Conservation (phyloP, 2,113 vertebrate species). For the Mesembrinibis cayennensis region DNA sequence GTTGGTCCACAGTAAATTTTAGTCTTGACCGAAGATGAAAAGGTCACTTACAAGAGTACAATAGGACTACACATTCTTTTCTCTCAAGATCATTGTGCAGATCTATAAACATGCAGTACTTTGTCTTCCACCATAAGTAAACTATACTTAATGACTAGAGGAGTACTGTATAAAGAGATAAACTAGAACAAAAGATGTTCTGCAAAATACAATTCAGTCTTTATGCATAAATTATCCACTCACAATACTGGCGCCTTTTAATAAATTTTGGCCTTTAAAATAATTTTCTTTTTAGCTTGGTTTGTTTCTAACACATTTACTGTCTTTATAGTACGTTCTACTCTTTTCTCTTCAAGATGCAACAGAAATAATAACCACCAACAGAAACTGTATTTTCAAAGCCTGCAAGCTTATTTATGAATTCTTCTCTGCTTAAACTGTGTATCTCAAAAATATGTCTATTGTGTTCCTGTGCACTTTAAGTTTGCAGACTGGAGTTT, state of each 20-base stretch:
- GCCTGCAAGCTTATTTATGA: not conserved
- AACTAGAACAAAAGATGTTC: conserved; percentile 5
- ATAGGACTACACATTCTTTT: conserved; percentile 8
- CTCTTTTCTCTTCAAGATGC: not conserved
- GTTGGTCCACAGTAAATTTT: not conserved
- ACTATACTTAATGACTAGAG: not conserved
- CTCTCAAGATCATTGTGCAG: conserved; percentile 2
- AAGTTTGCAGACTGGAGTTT: not conserved
- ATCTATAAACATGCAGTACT: conserved; percentile 38
- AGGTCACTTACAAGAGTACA: not conserved
- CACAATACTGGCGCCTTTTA: not conserved
- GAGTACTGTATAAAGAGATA: conserved; percentile 12
- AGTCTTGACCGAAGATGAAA: not conserved
- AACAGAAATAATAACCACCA: not conserved
- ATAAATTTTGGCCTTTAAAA: not conserved
- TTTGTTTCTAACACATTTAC: not conserved
- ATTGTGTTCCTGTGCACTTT: not conserved
- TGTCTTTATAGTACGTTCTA: not conserved
- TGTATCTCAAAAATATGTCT: not conserved
- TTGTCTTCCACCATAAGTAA: conserved; percentile 15
- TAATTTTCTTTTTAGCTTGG: not conserved
- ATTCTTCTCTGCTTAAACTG: not conserved
- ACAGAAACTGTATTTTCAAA: not conserved
- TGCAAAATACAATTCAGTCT: not conserved
- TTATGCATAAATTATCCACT: not conserved